Evolutionary conservation across 2,888 invertebrate species (phyloP), one percentile per base, ranked within the genome.

Genomic region (Graphium colonna): DNA sequence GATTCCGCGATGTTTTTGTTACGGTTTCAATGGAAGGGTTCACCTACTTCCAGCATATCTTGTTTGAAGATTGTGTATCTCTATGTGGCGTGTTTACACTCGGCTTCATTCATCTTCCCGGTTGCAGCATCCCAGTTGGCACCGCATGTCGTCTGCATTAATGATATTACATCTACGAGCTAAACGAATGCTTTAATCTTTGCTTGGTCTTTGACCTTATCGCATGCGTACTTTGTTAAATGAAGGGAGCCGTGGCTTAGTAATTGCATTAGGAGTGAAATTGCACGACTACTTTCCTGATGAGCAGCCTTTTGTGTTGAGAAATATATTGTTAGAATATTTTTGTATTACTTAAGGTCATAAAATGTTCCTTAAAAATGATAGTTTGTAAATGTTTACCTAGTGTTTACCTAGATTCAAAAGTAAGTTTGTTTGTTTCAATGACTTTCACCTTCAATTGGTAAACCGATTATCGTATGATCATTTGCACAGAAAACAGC

Each of bases 111-210:
- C 33, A 45, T 45, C 33, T 45, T 33, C 33, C 10, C 31, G 26
- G n/a, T n/a, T 26, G 26, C 26, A 31, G 31, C 31, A 31, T 31
- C 31, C 31, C 31, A 9, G 31, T 31, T 9, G 45, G 18, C 9
- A 7, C 28, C 39, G 28, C 41, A 31, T 41, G 17, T 13, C 33
- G 31, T n/a, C 28, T 21, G 31, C 42, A 42, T 21, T 50, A 50
- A 50, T 21, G 15, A 43, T 43, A 36, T 50, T 42, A 50, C 18
- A 21, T n/a, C 36, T 43, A 36, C 33, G 42, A 13, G 3, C 4
- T 1, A 40, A 17, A 17, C 1, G 18, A 3, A 28, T 9, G 33
- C 49, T 36, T 21, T n/a, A n/a, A 42, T 49, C 18, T 13, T 36
- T 31, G 9, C 31, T 31, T 10, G 8, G 31, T 10, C 31, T 31